Percentiles rank a stretch among this genome's conserved stretches.
Conservation (phyloP, 2,797 vertebrate genomes). For the Acomys russatus region DNA sequence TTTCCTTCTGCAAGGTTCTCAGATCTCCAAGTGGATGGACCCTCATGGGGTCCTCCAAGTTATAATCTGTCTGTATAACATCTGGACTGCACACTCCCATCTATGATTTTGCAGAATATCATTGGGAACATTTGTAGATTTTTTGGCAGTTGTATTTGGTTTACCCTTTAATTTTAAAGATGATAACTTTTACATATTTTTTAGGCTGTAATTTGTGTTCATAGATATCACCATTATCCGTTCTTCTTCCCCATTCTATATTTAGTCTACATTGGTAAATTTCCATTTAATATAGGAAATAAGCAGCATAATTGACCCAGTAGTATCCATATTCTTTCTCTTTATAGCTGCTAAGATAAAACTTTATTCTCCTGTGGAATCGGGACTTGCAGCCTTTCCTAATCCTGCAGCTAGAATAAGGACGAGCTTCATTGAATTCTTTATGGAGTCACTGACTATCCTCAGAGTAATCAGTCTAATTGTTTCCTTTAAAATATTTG, state of each 20-base stretch:
- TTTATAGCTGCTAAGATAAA: neutral
- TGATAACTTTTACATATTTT: neutral
- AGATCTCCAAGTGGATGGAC: neutral
- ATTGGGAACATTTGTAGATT: too few species aligned
- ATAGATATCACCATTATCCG: neutral
- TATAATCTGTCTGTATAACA: neutral
- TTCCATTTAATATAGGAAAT: neutral
- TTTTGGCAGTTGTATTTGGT: neutral
- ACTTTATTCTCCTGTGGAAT: conserved; percentile 28
- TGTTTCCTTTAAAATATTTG: conserved; percentile 71
- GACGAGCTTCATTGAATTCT: conserved; percentile 3
- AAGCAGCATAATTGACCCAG: neutral
- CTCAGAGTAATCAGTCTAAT: conserved; percentile 57
- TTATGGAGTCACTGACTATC: neutral
- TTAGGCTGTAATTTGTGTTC: conserved; percentile 33
- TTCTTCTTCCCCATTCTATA: neutral
- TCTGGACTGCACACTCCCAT: neutral
- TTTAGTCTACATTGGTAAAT: neutral
- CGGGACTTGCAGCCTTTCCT: neutral
- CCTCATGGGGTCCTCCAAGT: neutral
- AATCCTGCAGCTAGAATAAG: neutral
- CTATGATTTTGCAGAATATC: neutral
- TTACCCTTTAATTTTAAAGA: neutral
- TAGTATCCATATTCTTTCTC: neutral
- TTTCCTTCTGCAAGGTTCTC: neutral